Evolutionary conservation across 30 jellyfish, hydroid and myxozoan species (phyloP), one percentile per base, ranked within the genome.

Genomic region (Cassiopea andromeda): DNA sequence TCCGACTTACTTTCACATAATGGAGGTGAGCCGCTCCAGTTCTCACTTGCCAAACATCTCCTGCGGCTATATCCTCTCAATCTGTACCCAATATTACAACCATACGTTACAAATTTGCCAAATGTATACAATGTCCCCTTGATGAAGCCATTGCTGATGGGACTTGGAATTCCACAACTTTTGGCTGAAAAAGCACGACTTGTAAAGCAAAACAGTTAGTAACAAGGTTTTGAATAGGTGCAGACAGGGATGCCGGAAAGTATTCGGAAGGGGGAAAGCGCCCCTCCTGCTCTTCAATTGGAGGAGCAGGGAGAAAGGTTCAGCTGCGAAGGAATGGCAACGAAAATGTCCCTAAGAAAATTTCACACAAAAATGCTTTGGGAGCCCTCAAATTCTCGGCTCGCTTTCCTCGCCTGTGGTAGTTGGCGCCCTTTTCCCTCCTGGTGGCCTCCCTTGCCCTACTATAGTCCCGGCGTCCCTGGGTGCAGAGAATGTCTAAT

Each of bases 21-120:
- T 7, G 97, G 97, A 1, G 60, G 69, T 2, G 73, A 1, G n/a
- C 98, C 98, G 61, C 96, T 88, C 97, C 97, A 94, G 60, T 77
- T 84, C 49, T 92, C 92, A 67, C 80, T 92, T 60, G 92, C 94
- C 27, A 69, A 69, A 69, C 98, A 94, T 4, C 79, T 49, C 59
- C 97, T 84, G 15, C 59, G 44, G 1, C 77, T 7, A 5, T 73
- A 85, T 4, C 98, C 98, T 12, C 80, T 78, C 87, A 94, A 38
- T 5, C 86, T 81, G 85, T 89, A 90, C 49, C 91, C 88, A 47
- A 61, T 27, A 7, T 88, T 80, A 77, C 98, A 94, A 18, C 61
- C 18, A 73, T 58, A 85, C 17, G 68, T 60, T 8, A 85, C 93
- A 13, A n/a, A 15, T 49, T 18, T 75, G 10, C 78, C 67, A 66